A percentile compares a stretch with the other conserved stretches of the same genome.
Evolutionary conservation across 2,113 vertebrate genomes (phyloP).

Genomic region (Phalacrocorax brasilianus): DNA sequence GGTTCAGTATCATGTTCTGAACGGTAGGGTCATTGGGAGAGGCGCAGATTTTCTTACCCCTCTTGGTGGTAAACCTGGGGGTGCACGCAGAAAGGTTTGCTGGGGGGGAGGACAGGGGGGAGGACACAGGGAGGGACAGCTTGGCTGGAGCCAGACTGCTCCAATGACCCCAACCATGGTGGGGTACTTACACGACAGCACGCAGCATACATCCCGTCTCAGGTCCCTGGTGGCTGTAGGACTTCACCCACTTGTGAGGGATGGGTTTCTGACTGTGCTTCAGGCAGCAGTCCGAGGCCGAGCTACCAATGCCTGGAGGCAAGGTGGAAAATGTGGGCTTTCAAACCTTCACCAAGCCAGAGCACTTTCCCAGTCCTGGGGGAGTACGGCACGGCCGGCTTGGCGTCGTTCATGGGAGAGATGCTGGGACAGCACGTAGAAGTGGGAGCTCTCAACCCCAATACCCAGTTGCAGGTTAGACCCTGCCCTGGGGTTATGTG

Average conservation of each 20-base stretch:
- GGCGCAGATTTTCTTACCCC: not conserved
- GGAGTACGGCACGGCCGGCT: accelerated
- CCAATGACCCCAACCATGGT: accelerated
- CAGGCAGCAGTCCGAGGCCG: constrained; percentile 68
- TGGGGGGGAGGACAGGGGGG: accelerated
- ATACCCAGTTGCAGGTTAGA: not conserved
- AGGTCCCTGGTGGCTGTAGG: constrained; percentile 54
- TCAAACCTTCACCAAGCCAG: accelerated
- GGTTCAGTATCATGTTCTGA: not conserved
- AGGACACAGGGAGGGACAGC: not conserved
- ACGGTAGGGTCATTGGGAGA: accelerated
- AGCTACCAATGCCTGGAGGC: constrained; percentile 57
- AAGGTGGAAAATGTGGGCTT: not conserved
- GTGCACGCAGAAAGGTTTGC: not conserved
- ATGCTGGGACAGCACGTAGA: accelerated
- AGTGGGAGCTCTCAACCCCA: not conserved
- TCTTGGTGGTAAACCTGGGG: constrained; percentile 20
- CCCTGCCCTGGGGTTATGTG: accelerated
- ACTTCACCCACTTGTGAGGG: accelerated
- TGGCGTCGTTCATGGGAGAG: accelerated
- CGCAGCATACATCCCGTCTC: constrained; percentile 32
- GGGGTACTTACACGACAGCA: constrained; percentile 66
- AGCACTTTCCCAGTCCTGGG: not conserved
- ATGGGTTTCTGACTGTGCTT: constrained; percentile 10
- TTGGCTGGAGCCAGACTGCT: not conserved